These are phyloP conservation scores for Brachionus koreanus DNA, from an alignment of 1,140 invertebrate species.

Conservation along the genomic window DNA sequence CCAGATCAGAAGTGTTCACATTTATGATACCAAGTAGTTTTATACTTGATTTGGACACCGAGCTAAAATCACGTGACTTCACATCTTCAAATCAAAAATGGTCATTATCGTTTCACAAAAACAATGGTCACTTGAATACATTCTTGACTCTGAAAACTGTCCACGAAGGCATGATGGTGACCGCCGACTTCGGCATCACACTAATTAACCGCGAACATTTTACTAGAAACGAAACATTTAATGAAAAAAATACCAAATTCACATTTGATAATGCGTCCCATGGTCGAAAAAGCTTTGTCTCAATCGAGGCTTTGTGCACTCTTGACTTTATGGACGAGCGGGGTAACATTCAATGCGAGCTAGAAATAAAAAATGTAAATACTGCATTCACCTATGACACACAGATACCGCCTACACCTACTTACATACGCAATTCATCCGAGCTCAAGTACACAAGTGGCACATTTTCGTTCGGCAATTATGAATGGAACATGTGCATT, in stretches of 20 bases:
- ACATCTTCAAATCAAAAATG: conserved; percentile 78
- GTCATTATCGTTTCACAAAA: conserved; percentile 77
- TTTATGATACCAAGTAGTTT: conserved; percentile 50
- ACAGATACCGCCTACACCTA: conserved; percentile 57
- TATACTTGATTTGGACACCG: conserved; percentile 61
- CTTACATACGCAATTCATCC: conserved; percentile 44
- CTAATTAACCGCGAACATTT: conserved; percentile 79
- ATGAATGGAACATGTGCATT: conserved; percentile 77
- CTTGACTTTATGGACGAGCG: conserved; percentile 75
- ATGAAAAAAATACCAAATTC: conserved; percentile 70
- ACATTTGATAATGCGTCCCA: conserved; percentile 71
- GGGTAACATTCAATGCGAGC: conserved; percentile 76
- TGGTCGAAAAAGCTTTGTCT: conserved; percentile 74
- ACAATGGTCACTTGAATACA: conserved; percentile 74
- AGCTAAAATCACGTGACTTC: conserved; percentile 78
- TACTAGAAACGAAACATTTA: conserved; percentile 75
- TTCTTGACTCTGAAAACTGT: conserved; percentile 74
- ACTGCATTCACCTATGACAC: conserved; percentile 73
- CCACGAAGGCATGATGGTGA: conserved; percentile 64
- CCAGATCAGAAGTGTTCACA: conserved; percentile 70
- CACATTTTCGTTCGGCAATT: conserved; percentile 73
- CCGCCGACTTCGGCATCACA: conserved; percentile 76
- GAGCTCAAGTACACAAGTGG: conserved; percentile 65
- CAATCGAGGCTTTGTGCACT: conserved; percentile 70
- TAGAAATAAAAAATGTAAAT: conserved; percentile 72